Base-by-base conservation (phyloP, 1,140 invertebrate species). In the Drosophila lacteicornis region DNA sequence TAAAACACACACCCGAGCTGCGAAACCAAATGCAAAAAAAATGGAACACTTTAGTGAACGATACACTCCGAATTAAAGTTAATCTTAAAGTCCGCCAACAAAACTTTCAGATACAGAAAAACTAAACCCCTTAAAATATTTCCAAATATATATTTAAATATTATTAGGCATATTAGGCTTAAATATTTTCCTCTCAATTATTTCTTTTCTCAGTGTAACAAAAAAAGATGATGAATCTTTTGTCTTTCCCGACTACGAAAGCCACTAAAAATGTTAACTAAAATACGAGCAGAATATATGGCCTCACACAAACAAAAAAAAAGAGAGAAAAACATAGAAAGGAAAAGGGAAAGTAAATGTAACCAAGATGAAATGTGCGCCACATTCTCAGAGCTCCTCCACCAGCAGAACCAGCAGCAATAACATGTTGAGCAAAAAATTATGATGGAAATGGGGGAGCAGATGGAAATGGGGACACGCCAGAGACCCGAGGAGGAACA, bases 171-270 rank as follows among this genome's bases (percentile, higher is more conserved):
- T n/a, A 42, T 2, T n/a, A 53, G 13, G 3, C 12, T 4, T 22
- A 2, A 1, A 8, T 3, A 13, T 36, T 53, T 7, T 17, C 9
- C 8, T 13, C 5, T 13, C 17, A 11, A 2, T 22, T 55, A 5
- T 1, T 15, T 15, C 15, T 38, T 55, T 4, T 40, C 33, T 22
- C 4, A 4, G 53, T 55, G 53, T 55, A 55, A 22, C 36, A 55
- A 73, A 80, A 81, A 83, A 78, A 80, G 58, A 80, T 87, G 82
- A 87, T 88, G 80, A 87, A 86, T 86, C 62, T 77, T 73, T 73
- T 73, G 69, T 73, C 73, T 73, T 73, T 50, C 45, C 55, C 67
- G 30, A 43, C 69, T 55, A 71, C 46, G 65, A 82, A 82, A 79
- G 58, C 77, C 79, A 68, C 78, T 71, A 69, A 82, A 87, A 85